Evolutionary conservation across 2,797 vertebrate genomes (phyloP).

Genomic region (Xiphophorus birchmanni): DNA sequence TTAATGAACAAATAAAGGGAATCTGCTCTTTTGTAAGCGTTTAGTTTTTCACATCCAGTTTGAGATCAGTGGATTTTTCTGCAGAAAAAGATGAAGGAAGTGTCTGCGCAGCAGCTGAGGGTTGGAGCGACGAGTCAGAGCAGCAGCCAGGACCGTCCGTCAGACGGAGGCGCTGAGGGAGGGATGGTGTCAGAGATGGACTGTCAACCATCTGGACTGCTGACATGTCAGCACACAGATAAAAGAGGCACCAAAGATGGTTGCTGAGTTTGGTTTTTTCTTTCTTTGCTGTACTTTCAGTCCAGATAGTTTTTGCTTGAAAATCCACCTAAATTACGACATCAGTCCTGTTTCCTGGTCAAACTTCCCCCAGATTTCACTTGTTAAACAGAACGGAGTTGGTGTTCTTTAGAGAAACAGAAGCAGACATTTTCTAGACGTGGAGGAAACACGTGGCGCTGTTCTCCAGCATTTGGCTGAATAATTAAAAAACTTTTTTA

Average conservation of each 20-base stretch:
- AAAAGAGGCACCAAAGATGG: not conserved
- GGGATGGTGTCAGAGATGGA: constrained; percentile 41
- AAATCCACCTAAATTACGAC: not conserved
- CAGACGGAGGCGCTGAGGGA: constrained; percentile 34
- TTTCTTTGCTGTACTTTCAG: not conserved
- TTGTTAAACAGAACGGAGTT: constrained; percentile 3
- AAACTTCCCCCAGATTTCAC: not conserved
- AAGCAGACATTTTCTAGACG: constrained; percentile 4
- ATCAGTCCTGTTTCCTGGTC: not conserved
- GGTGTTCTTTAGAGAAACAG: constrained; percentile 2
- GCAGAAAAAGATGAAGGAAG: constrained; percentile 1
- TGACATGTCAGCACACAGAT: constrained; percentile 7
- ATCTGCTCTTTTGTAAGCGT: not conserved
- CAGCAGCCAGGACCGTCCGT: constrained; percentile 35
- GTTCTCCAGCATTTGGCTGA: constrained; percentile 9
- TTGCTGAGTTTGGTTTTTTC: not conserved
- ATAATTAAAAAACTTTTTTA: not conserved
- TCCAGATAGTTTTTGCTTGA: not conserved
- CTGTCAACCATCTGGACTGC: constrained; percentile 44
- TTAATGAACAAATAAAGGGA: not conserved
- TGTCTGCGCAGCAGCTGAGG: constrained; percentile 32
- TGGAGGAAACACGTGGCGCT: constrained; percentile 14
- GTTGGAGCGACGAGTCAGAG: constrained; percentile 11
- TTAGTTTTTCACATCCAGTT: constrained; percentile 7
- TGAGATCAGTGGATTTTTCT: not conserved